Evolutionary conservation across 1,140 invertebrate species (phyloP), one percentile per base, ranked within the genome.

Genomic region (Zaprionus nigranus): DNA sequence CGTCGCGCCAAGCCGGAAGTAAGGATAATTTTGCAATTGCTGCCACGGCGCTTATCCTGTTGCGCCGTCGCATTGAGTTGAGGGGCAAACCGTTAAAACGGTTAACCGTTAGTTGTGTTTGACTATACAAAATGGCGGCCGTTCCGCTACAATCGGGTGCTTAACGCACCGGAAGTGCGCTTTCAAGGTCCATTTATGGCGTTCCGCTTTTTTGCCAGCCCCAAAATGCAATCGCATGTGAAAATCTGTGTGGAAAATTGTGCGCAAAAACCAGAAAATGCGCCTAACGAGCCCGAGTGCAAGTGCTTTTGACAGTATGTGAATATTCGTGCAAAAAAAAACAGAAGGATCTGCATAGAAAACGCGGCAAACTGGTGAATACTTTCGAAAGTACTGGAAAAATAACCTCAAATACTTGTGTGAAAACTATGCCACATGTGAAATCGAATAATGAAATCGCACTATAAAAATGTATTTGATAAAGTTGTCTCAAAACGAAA

Each of bases 141-240:
- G 61, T 40, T 17, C 17, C 38, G 38, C 24, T 26, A 26, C 15
- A 46, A 68, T 56, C 43, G 76, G 60, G 73, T 83, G 84, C 56
- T 69, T 67, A 86, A 86, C 67, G 58, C 68, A 87, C 80, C 83
- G 84, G 83, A 87, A 88, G 64, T 87, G 78, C 72, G 66, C 74
- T 61, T 71, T 81, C 71, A 61, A 49, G 51, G 28, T 61, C 68
- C 72, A 86, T 86, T 82, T 79, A 66, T 67, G 28, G 54, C 61
- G 43, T 57, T 70, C n/a, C 28, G 53, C 68, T 65, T 78, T 66
- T 73, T 64, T 22, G 13, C 1, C 5, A 2, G 30, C 22, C 5
- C 46, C 24, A 51, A 67, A 64, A 54, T 81, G 63, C 79, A 79
- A 56, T 72, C 22, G 56, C 79, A 79, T 65, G 67, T 26, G 43